A percentile compares a stretch with the other conserved stretches of the same genome.
phyloP scores from a whole-genome alignment of 2,888 invertebrate species.

The Plebejus argus region DNA sequence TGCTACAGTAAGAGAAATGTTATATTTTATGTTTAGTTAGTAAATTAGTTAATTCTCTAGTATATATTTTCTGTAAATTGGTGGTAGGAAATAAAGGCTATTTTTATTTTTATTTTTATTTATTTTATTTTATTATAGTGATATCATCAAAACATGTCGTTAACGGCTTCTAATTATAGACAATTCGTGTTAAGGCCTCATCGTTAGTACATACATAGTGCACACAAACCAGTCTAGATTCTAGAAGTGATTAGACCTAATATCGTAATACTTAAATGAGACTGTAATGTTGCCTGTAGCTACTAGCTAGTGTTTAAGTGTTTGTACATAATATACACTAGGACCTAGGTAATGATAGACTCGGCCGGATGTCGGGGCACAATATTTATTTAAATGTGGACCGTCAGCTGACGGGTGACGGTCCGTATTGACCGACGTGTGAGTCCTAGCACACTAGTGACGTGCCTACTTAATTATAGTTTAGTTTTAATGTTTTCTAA shows the following conservation, averaged over 20 bases:
- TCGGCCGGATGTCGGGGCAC: conserved; percentile 15
- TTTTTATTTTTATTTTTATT: too few relatives aligned
- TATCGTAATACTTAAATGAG: conserved; percentile 45
- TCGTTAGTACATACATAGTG: background rate
- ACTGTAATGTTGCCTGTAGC: conserved; percentile 55
- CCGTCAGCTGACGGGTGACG: conserved; percentile 20
- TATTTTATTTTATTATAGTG: too few relatives aligned
- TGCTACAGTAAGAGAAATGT: too few relatives aligned
- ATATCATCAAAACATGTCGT: background rate
- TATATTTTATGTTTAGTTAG: too few relatives aligned
- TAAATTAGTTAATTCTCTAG: too few relatives aligned
- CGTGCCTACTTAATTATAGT: conserved; percentile 3
- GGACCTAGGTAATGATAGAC: conserved; percentile 20
- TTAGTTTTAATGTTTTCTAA: background rate
- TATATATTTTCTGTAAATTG: too few relatives aligned
- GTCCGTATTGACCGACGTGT: conserved; percentile 4
- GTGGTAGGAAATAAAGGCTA: too few relatives aligned
- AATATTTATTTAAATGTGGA: conserved; percentile 32
- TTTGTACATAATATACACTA: conserved; percentile 41
- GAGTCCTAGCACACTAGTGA: conserved; percentile 1
- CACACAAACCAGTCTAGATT: conserved; percentile 27
- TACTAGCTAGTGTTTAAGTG: conserved; percentile 43
- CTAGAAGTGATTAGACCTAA: background rate
- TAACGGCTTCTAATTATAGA: background rate
- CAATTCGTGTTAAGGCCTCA: background rate